A percentile compares a stretch with the other conserved stretches of the same genome.
phyloP scores from a whole-genome alignment of 23 tunicate species.

The Halocynthia roretzi region DNA sequence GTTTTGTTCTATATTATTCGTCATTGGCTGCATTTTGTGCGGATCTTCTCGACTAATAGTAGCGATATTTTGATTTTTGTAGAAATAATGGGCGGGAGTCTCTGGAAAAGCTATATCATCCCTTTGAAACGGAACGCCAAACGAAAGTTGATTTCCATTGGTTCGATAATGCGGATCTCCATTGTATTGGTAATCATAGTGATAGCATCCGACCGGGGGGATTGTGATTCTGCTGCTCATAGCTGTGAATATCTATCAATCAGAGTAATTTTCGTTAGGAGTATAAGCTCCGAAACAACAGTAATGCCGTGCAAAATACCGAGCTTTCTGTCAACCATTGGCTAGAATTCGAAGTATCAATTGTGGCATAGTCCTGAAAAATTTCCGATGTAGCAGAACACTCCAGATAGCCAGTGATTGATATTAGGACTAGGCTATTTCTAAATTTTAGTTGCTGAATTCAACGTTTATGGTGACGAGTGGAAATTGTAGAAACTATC shows the following conservation, averaged over 20 bases:
- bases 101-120: not conserved
- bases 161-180: conserved; percentile 5
- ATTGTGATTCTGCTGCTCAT: conserved; percentile 27
- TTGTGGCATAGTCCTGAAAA: no score
- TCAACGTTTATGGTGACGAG: no score
- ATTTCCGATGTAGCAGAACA: no score
- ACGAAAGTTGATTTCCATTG: conserved; percentile 10
- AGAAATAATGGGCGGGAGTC: not conserved
- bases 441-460: no score
- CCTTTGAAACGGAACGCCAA: conserved; percentile 4
- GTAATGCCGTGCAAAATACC: no score
- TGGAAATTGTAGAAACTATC: no score
- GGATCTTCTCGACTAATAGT: not conserved
- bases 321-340: no score
- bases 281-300: no score
- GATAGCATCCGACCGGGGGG: conserved; percentile 23
- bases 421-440: no score
- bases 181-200: conserved; percentile 15
- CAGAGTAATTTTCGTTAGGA: no score
- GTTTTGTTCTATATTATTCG: not conserved
- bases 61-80: not conserved
- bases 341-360: no score
- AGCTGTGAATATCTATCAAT: not conserved
- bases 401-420: no score
- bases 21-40: conserved; percentile 3